Evolutionary conservation across 2,113 vertebrate species (phyloP).

Genomic region (Oryzias woworae): DNA sequence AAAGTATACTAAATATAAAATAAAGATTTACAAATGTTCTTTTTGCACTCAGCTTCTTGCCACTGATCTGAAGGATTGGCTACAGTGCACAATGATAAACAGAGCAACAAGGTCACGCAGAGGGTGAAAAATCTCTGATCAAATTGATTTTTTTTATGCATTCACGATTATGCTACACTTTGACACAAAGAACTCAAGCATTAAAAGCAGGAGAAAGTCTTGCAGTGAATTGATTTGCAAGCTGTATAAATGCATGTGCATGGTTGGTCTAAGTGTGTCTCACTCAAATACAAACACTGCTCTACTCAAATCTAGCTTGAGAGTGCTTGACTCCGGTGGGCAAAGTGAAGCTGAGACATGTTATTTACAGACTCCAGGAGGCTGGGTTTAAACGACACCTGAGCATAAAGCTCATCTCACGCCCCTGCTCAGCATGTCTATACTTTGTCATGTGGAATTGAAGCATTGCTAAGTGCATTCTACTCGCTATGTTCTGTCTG

Average conservation of each 20-base stretch:
- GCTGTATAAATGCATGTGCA: conserved; percentile 19
- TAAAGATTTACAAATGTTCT: too few relatives aligned
- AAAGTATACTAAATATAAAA: too few relatives aligned
- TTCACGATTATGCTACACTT: conserved; percentile 36
- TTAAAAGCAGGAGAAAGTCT: conserved; percentile 21
- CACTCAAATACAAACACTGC: conserved; percentile 28
- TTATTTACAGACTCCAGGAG: conserved; percentile 51
- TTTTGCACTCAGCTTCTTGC: too few relatives aligned
- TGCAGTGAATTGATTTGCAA: conserved; percentile 28
- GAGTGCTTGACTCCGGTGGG: conserved; percentile 42
- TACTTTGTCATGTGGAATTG: conserved; percentile 62
- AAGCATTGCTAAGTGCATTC: conserved; percentile 45
- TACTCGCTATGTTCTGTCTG: conserved; percentile 25
- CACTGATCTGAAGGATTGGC: too few relatives aligned
- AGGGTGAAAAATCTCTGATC: conserved; percentile 14
- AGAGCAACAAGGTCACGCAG: conserved; percentile 16
- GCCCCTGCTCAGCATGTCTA: conserved; percentile 42
- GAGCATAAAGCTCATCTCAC: conserved; percentile 63
- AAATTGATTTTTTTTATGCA: conserved; percentile 1
- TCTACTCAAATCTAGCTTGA: conserved; percentile 37
- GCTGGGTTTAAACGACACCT: conserved; percentile 56
- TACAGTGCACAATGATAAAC: background rate
- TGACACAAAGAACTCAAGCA: conserved; percentile 20
- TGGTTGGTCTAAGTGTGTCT: conserved; percentile 20
- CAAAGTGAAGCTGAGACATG: conserved; percentile 45